Conservation (phyloP, 2,888 invertebrate species). For the Drosophila yooni region DNA sequence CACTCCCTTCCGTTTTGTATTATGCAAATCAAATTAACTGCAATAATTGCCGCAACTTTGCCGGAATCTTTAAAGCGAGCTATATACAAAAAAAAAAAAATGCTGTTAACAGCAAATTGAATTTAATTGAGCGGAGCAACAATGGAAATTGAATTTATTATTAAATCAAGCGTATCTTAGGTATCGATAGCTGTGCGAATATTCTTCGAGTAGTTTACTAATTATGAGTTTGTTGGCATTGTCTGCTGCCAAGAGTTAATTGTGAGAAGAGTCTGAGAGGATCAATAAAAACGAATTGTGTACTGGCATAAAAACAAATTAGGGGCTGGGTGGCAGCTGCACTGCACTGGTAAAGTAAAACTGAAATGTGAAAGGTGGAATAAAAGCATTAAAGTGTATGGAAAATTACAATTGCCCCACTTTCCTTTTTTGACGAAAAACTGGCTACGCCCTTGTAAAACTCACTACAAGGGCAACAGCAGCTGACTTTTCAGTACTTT, state of each 20-base stretch:
- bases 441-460: neutral
- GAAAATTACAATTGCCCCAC: neutral
- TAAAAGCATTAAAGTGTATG: neutral
- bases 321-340: neutral
- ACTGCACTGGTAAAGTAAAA: conserved; percentile 4
- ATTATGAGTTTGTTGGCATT: conserved; percentile 26
- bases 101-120: conserved; percentile 11
- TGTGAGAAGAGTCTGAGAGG: neutral
- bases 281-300: neutral
- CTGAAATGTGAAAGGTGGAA: neutral
- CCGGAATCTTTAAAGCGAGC: conserved; percentile 27
- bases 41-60: conserved; percentile 52
- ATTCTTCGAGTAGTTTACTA: conserved; percentile 26
- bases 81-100: conserved; percentile 6
- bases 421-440: neutral
- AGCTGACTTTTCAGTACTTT: neutral
- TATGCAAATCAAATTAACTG: conserved; percentile 59
- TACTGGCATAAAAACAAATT: neutral
- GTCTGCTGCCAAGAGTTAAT: conserved; percentile 1
- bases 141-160: conserved; percentile 62
- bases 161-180: conserved; percentile 49
- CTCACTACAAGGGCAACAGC: conserved; percentile 3
- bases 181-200: conserved; percentile 15
- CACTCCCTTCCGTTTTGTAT: conserved; percentile 25
- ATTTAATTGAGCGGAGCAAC: conserved; percentile 40